Evolutionary conservation across 1,140 invertebrate genomes (phyloP).

Genomic region (Asbolus verrucosus): DNA sequence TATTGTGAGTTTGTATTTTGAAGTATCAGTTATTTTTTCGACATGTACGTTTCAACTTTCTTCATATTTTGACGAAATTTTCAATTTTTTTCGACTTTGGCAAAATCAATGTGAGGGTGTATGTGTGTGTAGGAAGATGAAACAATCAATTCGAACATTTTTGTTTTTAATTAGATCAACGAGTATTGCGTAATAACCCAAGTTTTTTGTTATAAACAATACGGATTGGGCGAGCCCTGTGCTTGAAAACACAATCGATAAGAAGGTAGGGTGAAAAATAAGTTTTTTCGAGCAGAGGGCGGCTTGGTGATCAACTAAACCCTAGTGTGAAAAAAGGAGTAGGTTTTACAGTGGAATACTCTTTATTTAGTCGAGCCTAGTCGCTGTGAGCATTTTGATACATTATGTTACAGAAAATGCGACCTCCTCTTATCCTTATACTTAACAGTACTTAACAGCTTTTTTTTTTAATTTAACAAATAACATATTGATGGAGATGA

Average conservation of each 20-base stretch:
- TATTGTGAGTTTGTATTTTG: no score
- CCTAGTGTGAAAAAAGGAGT: slow-evolving; percentile 36
- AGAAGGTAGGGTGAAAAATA: neutral
- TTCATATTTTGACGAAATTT: no score
- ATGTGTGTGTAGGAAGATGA: slow-evolving; percentile 9
- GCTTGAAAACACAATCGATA: neutral
- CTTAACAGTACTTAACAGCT: slow-evolving; percentile 67
- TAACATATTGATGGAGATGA: slow-evolving; percentile 66
- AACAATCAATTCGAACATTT: slow-evolving; percentile 23
- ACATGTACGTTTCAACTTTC: no score
- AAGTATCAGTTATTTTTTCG: no score
- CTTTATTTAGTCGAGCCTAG: slow-evolving; percentile 64
- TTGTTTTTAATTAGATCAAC: slow-evolving; percentile 30
- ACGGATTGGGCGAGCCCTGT: neutral
- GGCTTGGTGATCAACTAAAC: neutral
- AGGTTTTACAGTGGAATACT: slow-evolving; percentile 62
- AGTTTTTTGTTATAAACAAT: slow-evolving; percentile 22
- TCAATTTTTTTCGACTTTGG: slow-evolving; percentile 10
- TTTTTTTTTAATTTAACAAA: slow-evolving; percentile 65
- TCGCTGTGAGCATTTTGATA: slow-evolving; percentile 66
- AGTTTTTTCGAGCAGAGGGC: slow-evolving; percentile 1
- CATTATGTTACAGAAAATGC: slow-evolving; percentile 64
- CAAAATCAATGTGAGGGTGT: slow-evolving; percentile 4
- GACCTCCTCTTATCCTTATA: slow-evolving; percentile 60
- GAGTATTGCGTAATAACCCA: slow-evolving; percentile 29